Conservation (phyloP, 2,797 vertebrate species). For the Sparus aurata region DNA sequence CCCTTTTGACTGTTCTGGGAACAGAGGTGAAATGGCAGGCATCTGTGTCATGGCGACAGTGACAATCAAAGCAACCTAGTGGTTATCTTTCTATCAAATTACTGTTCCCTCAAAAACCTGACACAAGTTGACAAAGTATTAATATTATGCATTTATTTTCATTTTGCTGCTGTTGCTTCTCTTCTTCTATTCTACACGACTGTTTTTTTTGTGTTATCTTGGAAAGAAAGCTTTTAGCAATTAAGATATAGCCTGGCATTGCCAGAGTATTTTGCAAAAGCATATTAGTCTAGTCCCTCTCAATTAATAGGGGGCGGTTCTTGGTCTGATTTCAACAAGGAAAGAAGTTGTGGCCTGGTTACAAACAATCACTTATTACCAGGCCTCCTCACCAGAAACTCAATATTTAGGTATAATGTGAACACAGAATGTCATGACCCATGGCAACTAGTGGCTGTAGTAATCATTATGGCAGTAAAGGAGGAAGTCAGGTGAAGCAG, state of each 20-base stretch:
- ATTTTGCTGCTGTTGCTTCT: neutral
- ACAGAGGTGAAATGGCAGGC: constrained; percentile 14
- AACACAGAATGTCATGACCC: too few species aligned
- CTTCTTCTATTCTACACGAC: neutral
- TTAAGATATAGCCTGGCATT: neutral
- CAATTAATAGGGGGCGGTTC: too few species aligned
- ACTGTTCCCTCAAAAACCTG: neutral
- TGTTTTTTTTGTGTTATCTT: neutral
- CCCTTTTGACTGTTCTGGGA: constrained; percentile 30
- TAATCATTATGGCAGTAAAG: too few species aligned
- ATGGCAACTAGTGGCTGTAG: too few species aligned
- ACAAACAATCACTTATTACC: too few species aligned
- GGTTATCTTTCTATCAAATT: neutral
- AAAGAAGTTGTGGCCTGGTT: too few species aligned
- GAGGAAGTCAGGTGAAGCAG: too few species aligned
- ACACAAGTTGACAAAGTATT: neutral
- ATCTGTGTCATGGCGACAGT: neutral
- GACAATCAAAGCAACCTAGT: constrained; percentile 17
- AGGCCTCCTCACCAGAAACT: too few species aligned
- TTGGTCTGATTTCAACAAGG: too few species aligned
- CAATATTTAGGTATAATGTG: too few species aligned
- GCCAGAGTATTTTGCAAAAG: too few species aligned
- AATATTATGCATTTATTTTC: neutral
- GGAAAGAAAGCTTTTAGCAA: neutral
- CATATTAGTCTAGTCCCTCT: too few species aligned